Evolutionary conservation across 2,888 invertebrate genomes (phyloP), one percentile per base, ranked within the genome.

Genomic region (Sarcophaga rosellei): DNA sequence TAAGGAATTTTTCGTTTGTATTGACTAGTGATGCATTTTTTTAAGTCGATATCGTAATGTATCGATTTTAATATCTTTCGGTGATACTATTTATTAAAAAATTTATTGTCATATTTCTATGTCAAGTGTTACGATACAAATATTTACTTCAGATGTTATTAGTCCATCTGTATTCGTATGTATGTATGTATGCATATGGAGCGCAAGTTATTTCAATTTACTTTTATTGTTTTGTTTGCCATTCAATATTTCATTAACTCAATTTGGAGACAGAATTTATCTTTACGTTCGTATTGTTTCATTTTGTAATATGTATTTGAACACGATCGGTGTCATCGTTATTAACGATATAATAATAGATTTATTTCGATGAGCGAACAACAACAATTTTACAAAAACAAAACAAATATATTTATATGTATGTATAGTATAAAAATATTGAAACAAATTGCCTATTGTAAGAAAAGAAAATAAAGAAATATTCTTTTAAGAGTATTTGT

Each of bases 381-480:
- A n/a, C n/a, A 76, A 81, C 73, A 53, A 73, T 25, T n/a, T 61
- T 75, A 78, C 45, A 75, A 35, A 35, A 35, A 35, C 35, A 35
- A 35, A 35, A 35, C 10, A 59, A 72, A 45, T 35, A 35, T 25
- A n/a, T n/a, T n/a, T n/a, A n/a, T n/a, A n/a, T n/a, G n/a, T n/a
- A n/a, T n/a, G n/a, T n/a, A n/a, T n/a, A n/a, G 0, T 35, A 35
- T 25, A 17, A 35, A 78, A 83, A 77, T 68, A 87, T 87, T 83
- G 77, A 84, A 85, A 85, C 79, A 82, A 85, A 88, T 85, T 85
- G 73, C 47, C 72, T 76, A 66, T 84, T 80, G 76, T 79, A 73
- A 47, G 35, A 1, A 6, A 35, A 6, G 1, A 35, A 25, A 25
- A 25, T 23, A 25, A 35, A 35, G n/a, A 17, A 57, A 17, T 57